A percentile compares a stretch with the other conserved stretches of the same genome.
Conservation (phyloP, 2,888 invertebrate species). For the Noctua pronuba region DNA sequence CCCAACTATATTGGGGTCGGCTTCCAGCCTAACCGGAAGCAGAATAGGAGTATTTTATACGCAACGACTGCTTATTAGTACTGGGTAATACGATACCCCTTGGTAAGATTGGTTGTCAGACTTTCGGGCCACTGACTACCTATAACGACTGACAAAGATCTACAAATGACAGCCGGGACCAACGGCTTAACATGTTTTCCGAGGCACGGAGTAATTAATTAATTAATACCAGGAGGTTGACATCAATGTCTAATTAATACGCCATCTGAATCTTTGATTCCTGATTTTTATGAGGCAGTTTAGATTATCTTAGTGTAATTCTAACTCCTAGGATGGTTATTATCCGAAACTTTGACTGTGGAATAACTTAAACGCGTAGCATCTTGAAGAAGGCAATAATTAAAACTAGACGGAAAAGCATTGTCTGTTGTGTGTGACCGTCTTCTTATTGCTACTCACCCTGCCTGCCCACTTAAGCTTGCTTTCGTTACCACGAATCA, state of each 20-base stretch:
- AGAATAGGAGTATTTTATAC: no score
- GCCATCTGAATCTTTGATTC: neutral
- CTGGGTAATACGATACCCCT: no score
- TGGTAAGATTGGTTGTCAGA: no score
- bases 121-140: no score
- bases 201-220: no score
- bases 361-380: neutral
- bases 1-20: no score
- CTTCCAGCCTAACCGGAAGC: no score
- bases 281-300: neutral
- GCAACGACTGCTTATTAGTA: no score
- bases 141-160: no score
- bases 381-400: neutral
- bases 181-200: no score
- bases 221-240: no score
- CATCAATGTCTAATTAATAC: neutral
- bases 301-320: neutral
- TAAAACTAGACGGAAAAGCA: neutral
- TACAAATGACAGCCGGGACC: no score
- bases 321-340: neutral
- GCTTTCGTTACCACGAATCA: neutral
- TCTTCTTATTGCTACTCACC: neutral
- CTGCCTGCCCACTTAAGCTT: neutral
- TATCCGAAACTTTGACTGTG: neutral
- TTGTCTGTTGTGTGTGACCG: neutral